phyloP scores from a whole-genome alignment of 2,797 vertebrate species.

The Meda fulgida region DNA sequence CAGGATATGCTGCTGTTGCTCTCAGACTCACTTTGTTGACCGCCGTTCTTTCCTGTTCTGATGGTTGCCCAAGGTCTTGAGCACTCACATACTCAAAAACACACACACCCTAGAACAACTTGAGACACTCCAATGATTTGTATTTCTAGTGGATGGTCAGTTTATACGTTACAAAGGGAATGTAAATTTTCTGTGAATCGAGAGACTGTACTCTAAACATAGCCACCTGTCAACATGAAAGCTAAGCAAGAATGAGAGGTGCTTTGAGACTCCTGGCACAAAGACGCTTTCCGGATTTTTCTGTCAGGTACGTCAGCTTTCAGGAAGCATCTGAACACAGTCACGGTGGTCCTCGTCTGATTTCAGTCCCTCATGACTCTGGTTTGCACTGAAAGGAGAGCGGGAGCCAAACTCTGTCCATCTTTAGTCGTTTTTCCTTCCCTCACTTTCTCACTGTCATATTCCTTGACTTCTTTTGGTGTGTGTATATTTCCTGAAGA shows the following conservation, averaged over 20 bases:
- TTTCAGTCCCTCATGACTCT: conserved; percentile 54
- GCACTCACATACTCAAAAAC: conserved; percentile 35
- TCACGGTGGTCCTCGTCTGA: conserved; percentile 57
- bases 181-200: conserved; percentile 43
- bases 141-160: conserved; percentile 53
- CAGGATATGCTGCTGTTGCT: conserved; percentile 62
- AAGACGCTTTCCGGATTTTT: conserved; percentile 53
- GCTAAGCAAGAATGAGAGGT: conserved; percentile 43
- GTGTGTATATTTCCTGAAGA: conserved; percentile 39
- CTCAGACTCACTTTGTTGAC: conserved; percentile 64
- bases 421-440: conserved; percentile 36
- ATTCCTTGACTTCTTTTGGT: conserved; percentile 52
- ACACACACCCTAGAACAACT: conserved; percentile 33
- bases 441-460: conserved; percentile 15
- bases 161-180: conserved; percentile 38
- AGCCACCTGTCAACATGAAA: conserved; percentile 46
- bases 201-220: conserved; percentile 47
- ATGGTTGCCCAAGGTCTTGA: conserved; percentile 55
- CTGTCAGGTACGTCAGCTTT: conserved; percentile 41
- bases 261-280: conserved; percentile 50
- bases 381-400: conserved; percentile 34
- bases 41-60: conserved; percentile 60
- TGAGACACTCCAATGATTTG: conserved; percentile 44
- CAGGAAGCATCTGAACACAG: conserved; percentile 51
- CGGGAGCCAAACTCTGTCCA: conserved; percentile 41